Base-by-base conservation (phyloP, 2,113 vertebrate species). In the Pterocles orientalis region DNA sequence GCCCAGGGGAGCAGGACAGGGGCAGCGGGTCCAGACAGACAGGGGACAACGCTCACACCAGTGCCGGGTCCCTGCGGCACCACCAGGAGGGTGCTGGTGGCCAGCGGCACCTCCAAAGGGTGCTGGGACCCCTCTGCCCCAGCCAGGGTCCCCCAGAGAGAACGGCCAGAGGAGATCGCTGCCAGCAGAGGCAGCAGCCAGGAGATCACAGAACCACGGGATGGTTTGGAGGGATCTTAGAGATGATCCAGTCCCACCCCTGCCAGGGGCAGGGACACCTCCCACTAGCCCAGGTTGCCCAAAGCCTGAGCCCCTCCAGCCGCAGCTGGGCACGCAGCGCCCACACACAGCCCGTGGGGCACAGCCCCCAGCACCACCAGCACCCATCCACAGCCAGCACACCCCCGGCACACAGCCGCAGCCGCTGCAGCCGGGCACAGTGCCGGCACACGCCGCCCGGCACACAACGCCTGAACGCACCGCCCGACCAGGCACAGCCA, bases 151-250 rank as follows among this genome's bases (percentile, higher is more conserved):
- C 58, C 81, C 85, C 2, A 9, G 45, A 64, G 68, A 45, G 3
- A 58, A 77, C 0, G 11, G 68, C 54, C 60, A 4, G 60, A 18
- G 78, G 20, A 84, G 26, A 15, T n/a, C 6, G 4, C 36, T 48
- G 61, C 45, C 0, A 0, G 25, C 9, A 17, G n/a, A 80, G n/a
- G n/a, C 3, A 3, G 45, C 58, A 65, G 51, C 66, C 0, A 0
- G n/a, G 57, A 92, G 39, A 36, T 3, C 0, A 41, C 39, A 41
- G 9, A 41, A 41, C 39, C 39, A 41, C 12, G 39, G 39, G 39
- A 41, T 41, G 39, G 39, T 41, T 41, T 11, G 39, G 12, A 41
- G 39, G 39, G 39, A 41, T 10, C 39, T 12, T 13, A 41, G 39
- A 41, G 39, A 41, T 41, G 9, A 41, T 41, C 39, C 9, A 41